Conservation (phyloP, 2,113 vertebrate species). For the Aythya baeri region DNA sequence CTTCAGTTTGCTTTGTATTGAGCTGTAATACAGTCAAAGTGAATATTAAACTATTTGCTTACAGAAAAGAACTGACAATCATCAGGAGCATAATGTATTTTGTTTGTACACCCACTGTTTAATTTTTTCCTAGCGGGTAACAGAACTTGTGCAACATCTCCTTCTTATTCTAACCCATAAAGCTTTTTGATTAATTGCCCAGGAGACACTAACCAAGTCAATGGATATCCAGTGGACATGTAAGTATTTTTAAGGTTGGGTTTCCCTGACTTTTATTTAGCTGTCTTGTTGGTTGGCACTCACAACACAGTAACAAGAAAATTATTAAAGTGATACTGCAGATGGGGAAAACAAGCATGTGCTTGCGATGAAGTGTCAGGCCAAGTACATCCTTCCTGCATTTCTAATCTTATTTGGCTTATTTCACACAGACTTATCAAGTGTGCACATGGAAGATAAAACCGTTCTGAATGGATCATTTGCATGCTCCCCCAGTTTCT, state of each 20-base stretch:
- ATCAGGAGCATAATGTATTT: neutral
- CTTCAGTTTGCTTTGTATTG: neutral
- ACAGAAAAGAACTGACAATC: neutral
- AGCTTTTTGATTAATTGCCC: neutral
- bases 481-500: neutral
- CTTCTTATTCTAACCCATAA: neutral
- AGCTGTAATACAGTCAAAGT: neutral
- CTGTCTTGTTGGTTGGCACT: neutral
- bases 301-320: rapidly evolving
- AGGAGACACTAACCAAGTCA: neutral
- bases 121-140: neutral
- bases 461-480: neutral
- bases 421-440: neutral
- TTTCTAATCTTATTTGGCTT: neutral
- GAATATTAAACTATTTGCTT: neutral
- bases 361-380: neutral
- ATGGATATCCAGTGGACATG: neutral
- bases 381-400: constrained; percentile 13
- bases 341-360: neutral
- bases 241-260: neutral
- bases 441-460: neutral
- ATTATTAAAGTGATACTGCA: neutral
- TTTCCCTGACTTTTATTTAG: neutral
- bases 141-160: neutral
- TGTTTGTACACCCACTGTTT: neutral